Percentiles rank a stretch among this genome's conserved stretches.
phyloP scores from a whole-genome alignment of 2,888 invertebrate species.

The Eubasilissa splendida region DNA sequence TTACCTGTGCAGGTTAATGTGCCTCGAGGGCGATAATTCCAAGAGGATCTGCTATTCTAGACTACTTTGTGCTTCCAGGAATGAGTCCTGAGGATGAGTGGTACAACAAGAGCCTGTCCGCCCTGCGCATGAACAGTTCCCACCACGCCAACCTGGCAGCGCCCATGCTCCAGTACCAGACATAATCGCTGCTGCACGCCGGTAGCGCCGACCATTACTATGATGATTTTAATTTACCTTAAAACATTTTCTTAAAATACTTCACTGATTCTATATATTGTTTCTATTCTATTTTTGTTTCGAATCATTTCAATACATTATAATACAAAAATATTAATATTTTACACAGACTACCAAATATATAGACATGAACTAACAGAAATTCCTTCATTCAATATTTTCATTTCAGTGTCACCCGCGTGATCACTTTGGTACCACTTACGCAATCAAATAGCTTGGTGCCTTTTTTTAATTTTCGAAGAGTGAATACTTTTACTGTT shows the following conservation, averaged over 20 bases:
- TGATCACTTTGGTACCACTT: too few relatives aligned
- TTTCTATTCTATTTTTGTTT: not conserved
- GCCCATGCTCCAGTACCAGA: constrained; percentile 98
- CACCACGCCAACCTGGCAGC: constrained; percentile 96
- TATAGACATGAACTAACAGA: too few relatives aligned
- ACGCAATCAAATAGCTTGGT: too few relatives aligned
- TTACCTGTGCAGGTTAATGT: constrained; percentile 12
- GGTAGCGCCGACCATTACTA: constrained; percentile 70
- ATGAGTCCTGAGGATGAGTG: constrained; percentile 96
- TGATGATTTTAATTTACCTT: constrained; percentile 70
- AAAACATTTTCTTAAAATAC: not conserved
- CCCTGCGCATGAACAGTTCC: constrained; percentile 96
- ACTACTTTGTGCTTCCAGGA: constrained; percentile 71
- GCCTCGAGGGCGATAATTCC: constrained; percentile 20
- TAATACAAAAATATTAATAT: too few relatives aligned
- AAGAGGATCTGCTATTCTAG: constrained; percentile 12
- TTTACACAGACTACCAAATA: too few relatives aligned
- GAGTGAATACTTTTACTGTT: too few relatives aligned
- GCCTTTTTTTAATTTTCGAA: too few relatives aligned
- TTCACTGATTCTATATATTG: not conserved
- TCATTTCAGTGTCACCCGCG: too few relatives aligned
- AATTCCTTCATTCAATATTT: too few relatives aligned
- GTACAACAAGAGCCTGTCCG: constrained; percentile 98
- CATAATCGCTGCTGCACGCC: constrained; percentile 82
- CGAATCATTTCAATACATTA: too few relatives aligned